Base-by-base conservation (phyloP, 2,888 invertebrate species). In the Oxycera nigricornis region DNA sequence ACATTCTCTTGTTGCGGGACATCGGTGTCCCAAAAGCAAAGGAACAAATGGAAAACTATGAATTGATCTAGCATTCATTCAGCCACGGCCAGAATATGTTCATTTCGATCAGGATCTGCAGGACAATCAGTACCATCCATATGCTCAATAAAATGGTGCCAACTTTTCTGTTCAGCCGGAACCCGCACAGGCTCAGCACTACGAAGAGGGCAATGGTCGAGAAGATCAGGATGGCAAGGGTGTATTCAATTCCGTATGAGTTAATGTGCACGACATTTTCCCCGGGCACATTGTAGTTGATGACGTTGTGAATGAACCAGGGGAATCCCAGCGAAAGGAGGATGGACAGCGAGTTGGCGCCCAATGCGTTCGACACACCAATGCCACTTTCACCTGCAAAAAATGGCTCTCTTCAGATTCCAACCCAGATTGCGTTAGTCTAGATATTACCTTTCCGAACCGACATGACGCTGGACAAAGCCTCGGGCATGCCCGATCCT, bases 401-500 rank as follows among this genome's bases (percentile, higher is more conserved):
- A 80, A 79, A 11, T 50, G 9, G 7, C 24, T 17, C 9, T 46
- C 11, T n/a, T 41, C n/a, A n/a, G 6, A 39, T 72, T 72, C n/a
- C 30, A 1, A 31, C 11, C 11, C 11, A 61, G 3, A 24, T 59
- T 17, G 17, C 14, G 31, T 30, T 39, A 65, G 30, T 11, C 22
- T n/a, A 20, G 41, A n/a, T n/a, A 9, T 24, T 52, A 94, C 96
- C 96, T 89, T 92, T 91, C 81, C 92, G 89, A 0, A 95, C 91
- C 81, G 96, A 93, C 77, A 97, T 94, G 39, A 93, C 90, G 80
- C 95, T 94, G 0, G 96, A 94, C 39, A 88, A 88, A 0, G 89
- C 89, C 80, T 90, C 97, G 0, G 97, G 97, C 79, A 97, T 88
- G 79, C 94, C 94, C 1, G 95, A 95, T 2, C 96, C 97, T 20